phyloP scores from a whole-genome alignment of 2,113 vertebrate genomes.

The Numenius arquata region DNA sequence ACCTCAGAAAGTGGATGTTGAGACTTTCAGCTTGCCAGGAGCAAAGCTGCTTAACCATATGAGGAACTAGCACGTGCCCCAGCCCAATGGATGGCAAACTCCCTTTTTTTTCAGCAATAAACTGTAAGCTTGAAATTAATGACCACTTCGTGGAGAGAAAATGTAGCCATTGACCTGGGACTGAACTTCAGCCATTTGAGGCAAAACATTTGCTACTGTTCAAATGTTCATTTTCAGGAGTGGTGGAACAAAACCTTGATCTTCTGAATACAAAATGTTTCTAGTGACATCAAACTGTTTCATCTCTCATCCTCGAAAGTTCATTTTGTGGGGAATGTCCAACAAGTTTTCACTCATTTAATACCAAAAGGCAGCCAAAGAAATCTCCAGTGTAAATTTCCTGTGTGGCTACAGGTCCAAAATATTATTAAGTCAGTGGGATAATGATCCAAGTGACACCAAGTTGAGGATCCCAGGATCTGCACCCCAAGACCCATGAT shows the following conservation, averaged over 20 bases:
- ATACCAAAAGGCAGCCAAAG: background rate
- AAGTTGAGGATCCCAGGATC: background rate
- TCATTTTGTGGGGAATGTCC: background rate
- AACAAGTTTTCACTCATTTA: background rate
- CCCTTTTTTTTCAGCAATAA: background rate
- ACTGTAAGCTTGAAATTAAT: background rate
- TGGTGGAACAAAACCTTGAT: background rate
- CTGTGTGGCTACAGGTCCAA: accelerated
- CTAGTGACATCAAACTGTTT: background rate
- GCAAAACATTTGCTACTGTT: background rate
- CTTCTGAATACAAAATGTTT: background rate
- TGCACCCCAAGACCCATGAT: background rate
- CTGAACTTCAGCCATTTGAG: constrained; percentile 26
- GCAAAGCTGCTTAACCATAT: background rate
- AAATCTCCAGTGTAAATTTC: background rate
- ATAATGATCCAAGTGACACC: background rate
- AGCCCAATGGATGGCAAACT: background rate
- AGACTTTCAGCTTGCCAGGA: background rate
- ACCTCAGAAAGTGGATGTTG: background rate
- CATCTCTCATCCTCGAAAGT: background rate
- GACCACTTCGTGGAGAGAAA: background rate
- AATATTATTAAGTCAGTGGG: background rate
- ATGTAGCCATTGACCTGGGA: constrained; percentile 27
- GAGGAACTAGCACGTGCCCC: background rate
- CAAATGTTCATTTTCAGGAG: constrained; percentile 14